A percentile compares a stretch with the other conserved stretches of the same genome.
Evolutionary conservation across 2,888 invertebrate genomes (phyloP).

Genomic region (Syrphus vitripennis): DNA sequence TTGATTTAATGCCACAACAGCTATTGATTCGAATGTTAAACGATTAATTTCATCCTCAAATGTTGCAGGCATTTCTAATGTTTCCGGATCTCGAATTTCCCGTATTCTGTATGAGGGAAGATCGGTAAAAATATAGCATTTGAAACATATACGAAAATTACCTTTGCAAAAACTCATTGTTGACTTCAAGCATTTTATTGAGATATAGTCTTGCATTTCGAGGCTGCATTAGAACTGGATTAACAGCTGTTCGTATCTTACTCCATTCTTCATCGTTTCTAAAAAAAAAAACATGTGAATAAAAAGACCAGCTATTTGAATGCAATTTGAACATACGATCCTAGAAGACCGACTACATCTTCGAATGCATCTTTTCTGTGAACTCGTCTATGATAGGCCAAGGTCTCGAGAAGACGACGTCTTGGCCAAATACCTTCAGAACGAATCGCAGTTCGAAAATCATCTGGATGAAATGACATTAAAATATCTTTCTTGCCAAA

Average conservation of each 20-base stretch:
- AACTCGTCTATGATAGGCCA: constrained; percentile 78
- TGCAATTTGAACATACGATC: constrained; percentile 71
- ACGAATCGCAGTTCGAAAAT: constrained; percentile 79
- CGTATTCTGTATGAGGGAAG: constrained; percentile 75
- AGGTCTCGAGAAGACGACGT: constrained; percentile 77
- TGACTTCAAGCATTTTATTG: constrained; percentile 81
- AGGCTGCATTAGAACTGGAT: constrained; percentile 85
- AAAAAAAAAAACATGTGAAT: constrained; percentile 57
- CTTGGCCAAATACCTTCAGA: constrained; percentile 71
- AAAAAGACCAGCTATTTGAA: constrained; percentile 72
- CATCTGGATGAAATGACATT: constrained; percentile 81
- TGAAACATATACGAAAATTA: background rate
- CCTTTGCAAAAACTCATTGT: constrained; percentile 73
- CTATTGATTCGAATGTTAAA: constrained; percentile 83
- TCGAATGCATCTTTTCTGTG: constrained; percentile 74
- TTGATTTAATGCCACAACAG: constrained; percentile 75
- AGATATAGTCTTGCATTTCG: constrained; percentile 82
- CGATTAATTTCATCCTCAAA: constrained; percentile 82
- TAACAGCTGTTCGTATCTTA: constrained; percentile 84
- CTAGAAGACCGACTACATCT: constrained; percentile 71
- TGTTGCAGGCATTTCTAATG: constrained; percentile 79
- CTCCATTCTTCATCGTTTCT: constrained; percentile 86
- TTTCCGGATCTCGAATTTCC: constrained; percentile 73
- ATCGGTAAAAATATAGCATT: no score
- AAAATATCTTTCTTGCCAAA: constrained; percentile 75